Base-by-base conservation (phyloP, 2,797 vertebrate species). In the Epinephelus awoara region DNA sequence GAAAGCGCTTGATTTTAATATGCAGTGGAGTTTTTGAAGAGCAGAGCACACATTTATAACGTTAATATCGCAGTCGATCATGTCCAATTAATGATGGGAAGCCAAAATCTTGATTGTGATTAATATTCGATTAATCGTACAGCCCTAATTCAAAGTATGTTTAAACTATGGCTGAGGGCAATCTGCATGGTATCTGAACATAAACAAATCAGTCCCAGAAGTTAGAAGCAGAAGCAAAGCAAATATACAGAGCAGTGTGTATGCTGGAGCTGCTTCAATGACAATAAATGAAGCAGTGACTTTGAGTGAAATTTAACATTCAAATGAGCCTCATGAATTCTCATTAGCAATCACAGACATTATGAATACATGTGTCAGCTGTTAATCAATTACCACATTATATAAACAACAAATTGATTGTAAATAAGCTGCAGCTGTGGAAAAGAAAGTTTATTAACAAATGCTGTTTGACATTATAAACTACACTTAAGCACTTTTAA, bases 261-360 rank as follows among this genome's bases (percentile, higher is more conserved):
- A 29, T 17, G 25, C 54, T 55, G 34, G 27, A 65, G 69, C 66
- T 23, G 67, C 56, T 61, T 29, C 44, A 65, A 12, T 69, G 46
- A 50, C 21, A 56, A 38, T 9, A 67, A 67, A 61, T 55, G 47
- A 7, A 67, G 13, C 18, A 4, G 19, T 17, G 49, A 62, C 42
- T 77, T 67, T 71, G 7, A 62, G 40, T 38, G 23, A 64, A 71
- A 78, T 66, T 4, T 58, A 42, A 55, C 27, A 11, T 75, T 67
- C 29, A 69, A 79, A 49, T 67, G 14, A 62, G 61, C 42, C 6
- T 65, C 19, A 63, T 71, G 15, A 62, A 76, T 51, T 56, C 47
- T 75, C 21, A 75, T 79, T 55, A 80, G 25, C 58, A 23, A 51
- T 56, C 46, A 66, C 50, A 23, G 44, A 9, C 44, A 68, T 25